Conservation (phyloP, 2,888 invertebrate species). For the Tenodera sinensis region DNA sequence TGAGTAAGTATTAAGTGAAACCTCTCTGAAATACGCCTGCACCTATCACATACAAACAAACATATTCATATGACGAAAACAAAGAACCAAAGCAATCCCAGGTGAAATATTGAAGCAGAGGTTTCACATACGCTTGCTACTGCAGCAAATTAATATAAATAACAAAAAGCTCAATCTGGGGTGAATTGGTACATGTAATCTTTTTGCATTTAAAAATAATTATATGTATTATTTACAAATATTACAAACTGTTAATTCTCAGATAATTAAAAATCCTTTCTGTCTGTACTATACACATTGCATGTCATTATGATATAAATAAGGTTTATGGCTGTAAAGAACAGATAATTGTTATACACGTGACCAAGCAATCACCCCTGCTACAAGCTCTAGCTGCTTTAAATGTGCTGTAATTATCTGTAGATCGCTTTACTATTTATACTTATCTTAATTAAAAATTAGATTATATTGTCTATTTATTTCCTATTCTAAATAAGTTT, state of each 20-base stretch:
- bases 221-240: not conserved
- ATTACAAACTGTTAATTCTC: too few species aligned
- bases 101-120: not conserved
- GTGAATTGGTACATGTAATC: not conserved
- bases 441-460: not conserved
- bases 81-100: not conserved
- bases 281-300: too few species aligned
- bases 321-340: too few species aligned
- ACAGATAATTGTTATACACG: too few species aligned
- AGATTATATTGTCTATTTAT: not conserved
- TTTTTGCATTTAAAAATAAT: not conserved
- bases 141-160: not conserved
- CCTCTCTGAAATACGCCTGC: not conserved
- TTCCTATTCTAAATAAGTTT: not conserved
- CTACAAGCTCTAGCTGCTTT: not conserved
- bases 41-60: not conserved
- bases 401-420: not conserved
- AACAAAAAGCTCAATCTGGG: not conserved
- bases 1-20: constrained; percentile 51
- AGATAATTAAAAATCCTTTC: too few species aligned
- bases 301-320: too few species aligned
- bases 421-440: not conserved
- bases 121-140: not conserved
- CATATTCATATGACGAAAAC: not conserved
- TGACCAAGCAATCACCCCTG: not conserved